Conservation (phyloP, 2,797 vertebrate genomes). For the Crocodylus rhombifer region DNA sequence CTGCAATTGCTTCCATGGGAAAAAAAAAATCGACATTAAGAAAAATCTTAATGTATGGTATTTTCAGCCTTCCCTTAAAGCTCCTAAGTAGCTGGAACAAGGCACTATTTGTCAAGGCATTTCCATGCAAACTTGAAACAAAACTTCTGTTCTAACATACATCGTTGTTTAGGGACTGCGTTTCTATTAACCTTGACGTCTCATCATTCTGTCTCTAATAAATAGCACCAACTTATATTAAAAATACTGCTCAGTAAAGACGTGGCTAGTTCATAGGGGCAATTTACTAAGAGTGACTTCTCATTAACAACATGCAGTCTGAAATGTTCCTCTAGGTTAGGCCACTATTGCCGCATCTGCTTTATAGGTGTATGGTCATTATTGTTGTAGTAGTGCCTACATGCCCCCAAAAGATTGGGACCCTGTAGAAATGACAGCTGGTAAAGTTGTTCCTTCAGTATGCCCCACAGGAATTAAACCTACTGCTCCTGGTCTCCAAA, state of each 20-base stretch:
- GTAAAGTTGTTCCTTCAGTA: neutral
- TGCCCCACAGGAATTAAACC: neutral
- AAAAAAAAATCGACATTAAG: neutral
- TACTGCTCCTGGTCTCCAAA: neutral
- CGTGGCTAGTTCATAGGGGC: neutral
- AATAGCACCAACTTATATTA: neutral
- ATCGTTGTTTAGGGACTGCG: neutral
- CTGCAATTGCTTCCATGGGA: neutral
- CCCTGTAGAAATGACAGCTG: neutral
- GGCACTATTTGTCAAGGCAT: neutral
- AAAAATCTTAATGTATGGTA: neutral
- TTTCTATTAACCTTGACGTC: neutral
- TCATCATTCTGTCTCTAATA: neutral
- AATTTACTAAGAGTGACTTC: neutral
- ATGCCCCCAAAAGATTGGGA: neutral
- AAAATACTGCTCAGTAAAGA: neutral
- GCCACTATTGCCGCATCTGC: neutral
- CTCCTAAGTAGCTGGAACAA: neutral
- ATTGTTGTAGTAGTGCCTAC: neutral
- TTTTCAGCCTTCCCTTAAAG: neutral
- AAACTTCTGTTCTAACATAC: neutral
- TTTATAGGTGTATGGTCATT: neutral
- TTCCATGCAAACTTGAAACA: neutral
- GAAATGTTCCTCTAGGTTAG: neutral
- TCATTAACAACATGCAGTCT: neutral